Base-by-base conservation (phyloP, 1,140 invertebrate species). In the Drosophila yakuba region DNA sequence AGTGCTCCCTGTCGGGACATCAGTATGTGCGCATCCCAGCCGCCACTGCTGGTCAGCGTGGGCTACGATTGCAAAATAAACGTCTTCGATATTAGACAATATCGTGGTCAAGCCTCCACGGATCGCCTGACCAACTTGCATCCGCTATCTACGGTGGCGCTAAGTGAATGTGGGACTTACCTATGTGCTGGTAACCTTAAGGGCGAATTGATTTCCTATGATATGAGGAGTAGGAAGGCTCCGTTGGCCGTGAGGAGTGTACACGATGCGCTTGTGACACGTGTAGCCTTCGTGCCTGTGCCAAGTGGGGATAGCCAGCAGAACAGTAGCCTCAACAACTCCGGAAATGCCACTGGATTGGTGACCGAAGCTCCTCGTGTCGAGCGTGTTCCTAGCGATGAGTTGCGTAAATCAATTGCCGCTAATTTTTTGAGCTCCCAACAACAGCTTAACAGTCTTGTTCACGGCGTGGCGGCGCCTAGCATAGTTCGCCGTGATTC, bases 1-100 rank as follows among this genome's bases (percentile, higher is more conserved):
- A 68, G 61, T 44, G 89, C 91, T 3, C 91, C 91, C 2, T 92
- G 91, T 39, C 74, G 89, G 8, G 92, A 92, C 61, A 59, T 92
- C 1, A 82, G 67, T 38, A 92, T 91, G 86, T 91, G 80, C 23
- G 43, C 57, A 2, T 48, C 62, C 0, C 78, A 76, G 28, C 91
- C 89, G 4, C 74, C 86, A 23, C 48, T 89, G 43, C 67, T 92
- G 58, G 74, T 92, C 58, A 91, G 80, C 48, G 91, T 86, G 51
- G 92, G 92, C 0, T 92, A 91, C 54, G 91, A 92, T 60, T 92
- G 83, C 57, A 79, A 78, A 35, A 84, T 92, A 4, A 92, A 92
- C 71, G 80, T 92, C 28, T 92, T 91, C 36, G 92, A 92, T 61
- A 82, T 82, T 28, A 58, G 91, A 1, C 71, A 78, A 3, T 78